phyloP scores from a whole-genome alignment of 2,113 vertebrate genomes.

The Myrmecobius fasciatus region DNA sequence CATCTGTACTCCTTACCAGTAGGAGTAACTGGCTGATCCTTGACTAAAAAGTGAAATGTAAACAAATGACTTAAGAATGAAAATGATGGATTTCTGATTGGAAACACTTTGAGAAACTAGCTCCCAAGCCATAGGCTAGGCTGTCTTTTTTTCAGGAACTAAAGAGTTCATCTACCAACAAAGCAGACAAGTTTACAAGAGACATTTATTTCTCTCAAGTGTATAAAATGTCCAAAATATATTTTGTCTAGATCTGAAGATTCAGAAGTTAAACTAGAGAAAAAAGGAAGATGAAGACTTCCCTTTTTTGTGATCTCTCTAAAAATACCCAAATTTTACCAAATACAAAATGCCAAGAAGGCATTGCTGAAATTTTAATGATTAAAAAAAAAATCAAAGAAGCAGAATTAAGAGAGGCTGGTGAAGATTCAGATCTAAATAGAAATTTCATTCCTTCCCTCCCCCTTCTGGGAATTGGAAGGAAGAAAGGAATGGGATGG shows the following conservation, averaged over 20 bases:
- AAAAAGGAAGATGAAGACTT: not conserved
- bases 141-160: not conserved
- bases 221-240: not conserved
- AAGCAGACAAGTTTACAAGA: not conserved
- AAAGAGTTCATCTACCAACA: not conserved
- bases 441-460: not conserved
- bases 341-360: not conserved
- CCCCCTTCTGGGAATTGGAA: too few relatives aligned
- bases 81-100: not conserved
- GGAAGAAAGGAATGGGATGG: not conserved
- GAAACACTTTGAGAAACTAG: not conserved
- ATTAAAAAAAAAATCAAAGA: not conserved
- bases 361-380: not conserved
- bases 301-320: not conserved
- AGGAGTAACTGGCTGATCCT: not conserved
- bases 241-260: not conserved
- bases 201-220: not conserved
- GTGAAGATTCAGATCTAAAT: not conserved
- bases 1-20: not conserved
- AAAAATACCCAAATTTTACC: not conserved
- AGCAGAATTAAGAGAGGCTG: not conserved
- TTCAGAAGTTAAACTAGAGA: slow-evolving; percentile 24
- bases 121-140: not conserved
- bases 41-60: not conserved
- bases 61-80: not conserved